Evolutionary conservation across 2,797 vertebrate genomes (phyloP).

Genomic region (Pseudotriccus pelzelni): DNA sequence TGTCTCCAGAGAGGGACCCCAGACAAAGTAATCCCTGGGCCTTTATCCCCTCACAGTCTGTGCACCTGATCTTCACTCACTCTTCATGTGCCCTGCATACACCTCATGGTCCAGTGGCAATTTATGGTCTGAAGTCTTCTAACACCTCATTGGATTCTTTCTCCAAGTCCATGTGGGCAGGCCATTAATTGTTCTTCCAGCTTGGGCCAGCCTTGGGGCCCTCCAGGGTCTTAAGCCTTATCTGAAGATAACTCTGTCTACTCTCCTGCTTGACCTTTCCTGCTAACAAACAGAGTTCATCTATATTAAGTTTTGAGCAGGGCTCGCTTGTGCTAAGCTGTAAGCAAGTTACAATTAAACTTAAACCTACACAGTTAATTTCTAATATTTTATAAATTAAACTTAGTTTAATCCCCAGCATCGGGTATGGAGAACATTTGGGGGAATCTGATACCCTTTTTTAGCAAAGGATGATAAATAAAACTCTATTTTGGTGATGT

Average conservation of each 20-base stretch:
- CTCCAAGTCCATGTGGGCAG: background rate
- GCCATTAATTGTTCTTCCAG: background rate
- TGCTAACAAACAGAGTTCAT: background rate
- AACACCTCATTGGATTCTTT: background rate
- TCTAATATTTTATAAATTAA: background rate
- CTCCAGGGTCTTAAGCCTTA: background rate
- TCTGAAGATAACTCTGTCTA: too few relatives aligned
- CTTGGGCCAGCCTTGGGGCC: background rate
- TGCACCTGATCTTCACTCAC: background rate
- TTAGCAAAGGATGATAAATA: background rate
- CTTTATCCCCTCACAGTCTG: background rate
- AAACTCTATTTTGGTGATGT: background rate
- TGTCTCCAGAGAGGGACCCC: background rate
- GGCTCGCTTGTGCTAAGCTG: background rate
- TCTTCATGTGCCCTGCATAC: accelerated
- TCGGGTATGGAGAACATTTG: background rate
- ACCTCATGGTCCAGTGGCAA: background rate
- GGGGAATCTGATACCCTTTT: background rate
- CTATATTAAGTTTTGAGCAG: background rate
- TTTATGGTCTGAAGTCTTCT: background rate
- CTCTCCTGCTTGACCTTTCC: background rate
- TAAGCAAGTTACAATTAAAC: background rate
- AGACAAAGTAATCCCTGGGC: background rate
- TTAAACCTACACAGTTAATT: background rate
- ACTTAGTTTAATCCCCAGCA: background rate